Evolutionary conservation across 2,797 vertebrate species (phyloP).

Genomic region (Pipistrellus kuhlii): DNA sequence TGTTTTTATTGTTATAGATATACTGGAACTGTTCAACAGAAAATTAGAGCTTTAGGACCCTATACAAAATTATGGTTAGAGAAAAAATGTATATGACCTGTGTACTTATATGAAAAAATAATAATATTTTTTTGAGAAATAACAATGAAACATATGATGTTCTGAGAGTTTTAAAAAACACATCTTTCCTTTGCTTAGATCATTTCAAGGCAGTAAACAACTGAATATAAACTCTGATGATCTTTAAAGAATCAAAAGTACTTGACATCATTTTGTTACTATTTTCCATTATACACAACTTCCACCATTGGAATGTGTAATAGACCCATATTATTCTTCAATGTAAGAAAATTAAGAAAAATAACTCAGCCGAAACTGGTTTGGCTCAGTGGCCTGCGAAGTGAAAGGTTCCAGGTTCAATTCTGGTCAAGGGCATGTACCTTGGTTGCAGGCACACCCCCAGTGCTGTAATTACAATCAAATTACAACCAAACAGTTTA

Average conservation of each 20-base stretch:
- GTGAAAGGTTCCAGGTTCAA: no score
- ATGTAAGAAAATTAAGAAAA: not conserved
- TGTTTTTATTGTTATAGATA: not conserved
- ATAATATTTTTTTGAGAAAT: not conserved
- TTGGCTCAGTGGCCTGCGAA: no score
- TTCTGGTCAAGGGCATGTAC: no score
- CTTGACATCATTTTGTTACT: not conserved
- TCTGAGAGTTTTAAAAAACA: not conserved
- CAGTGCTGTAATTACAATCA: no score
- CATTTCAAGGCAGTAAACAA: not conserved
- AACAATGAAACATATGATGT: not conserved
- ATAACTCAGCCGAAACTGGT: not conserved
- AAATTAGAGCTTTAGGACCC: slow-evolving; percentile 67
- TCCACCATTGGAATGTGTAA: not conserved
- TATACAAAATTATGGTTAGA: slow-evolving; percentile 67
- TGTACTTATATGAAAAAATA: not conserved
- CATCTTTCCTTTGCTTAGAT: not conserved
- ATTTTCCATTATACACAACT: not conserved
- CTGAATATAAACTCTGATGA: not conserved
- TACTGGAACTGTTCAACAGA: slow-evolving; percentile 76
- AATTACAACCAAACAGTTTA: no score
- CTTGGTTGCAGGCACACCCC: no score
- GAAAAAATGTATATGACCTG: not conserved
- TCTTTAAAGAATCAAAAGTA: slow-evolving; percentile 7
- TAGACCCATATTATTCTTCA: not conserved